Conservation (phyloP, 2,888 invertebrate genomes). For the Drosophila paramelanica region DNA sequence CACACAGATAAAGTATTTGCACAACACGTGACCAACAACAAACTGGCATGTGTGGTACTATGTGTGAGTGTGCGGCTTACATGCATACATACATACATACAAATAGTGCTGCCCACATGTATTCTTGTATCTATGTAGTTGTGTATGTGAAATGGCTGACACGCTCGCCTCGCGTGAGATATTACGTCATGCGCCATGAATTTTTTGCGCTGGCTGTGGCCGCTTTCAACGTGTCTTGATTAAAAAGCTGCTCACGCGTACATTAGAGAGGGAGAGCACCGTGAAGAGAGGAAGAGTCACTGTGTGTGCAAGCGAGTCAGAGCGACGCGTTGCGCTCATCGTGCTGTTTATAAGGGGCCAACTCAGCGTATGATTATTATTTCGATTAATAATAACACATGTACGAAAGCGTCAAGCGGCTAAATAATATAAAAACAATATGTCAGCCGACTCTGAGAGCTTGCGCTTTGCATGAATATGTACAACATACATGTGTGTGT, state of each 20-base stretch:
- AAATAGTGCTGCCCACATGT: background rate
- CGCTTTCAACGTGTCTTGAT: constrained; percentile 69
- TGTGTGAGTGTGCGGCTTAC: constrained; percentile 16
- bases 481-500: background rate
- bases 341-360: constrained; percentile 42
- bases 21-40: constrained; percentile 82
- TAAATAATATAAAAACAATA: constrained; percentile 70
- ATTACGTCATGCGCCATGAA: constrained; percentile 84
- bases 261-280: constrained; percentile 8
- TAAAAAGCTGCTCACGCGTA: constrained; percentile 64
- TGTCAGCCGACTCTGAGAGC: constrained; percentile 54
- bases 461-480: constrained; percentile 11
- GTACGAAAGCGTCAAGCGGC: constrained; percentile 33
- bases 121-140: background rate
- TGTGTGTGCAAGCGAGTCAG: constrained; percentile 10
- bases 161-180: constrained; percentile 85
- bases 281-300: background rate
- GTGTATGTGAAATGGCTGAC: constrained; percentile 58
- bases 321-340: constrained; percentile 21
- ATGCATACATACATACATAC: constrained; percentile 7
- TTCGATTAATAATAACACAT: constrained; percentile 64
- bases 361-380: constrained; percentile 76
- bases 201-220: constrained; percentile 64
- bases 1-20: constrained; percentile 62
- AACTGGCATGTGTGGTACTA: constrained; percentile 50